These are phyloP conservation scores for Leptonema lineaticorne DNA, from an alignment of 1,140 invertebrate species.

Conservation along the genomic window DNA sequence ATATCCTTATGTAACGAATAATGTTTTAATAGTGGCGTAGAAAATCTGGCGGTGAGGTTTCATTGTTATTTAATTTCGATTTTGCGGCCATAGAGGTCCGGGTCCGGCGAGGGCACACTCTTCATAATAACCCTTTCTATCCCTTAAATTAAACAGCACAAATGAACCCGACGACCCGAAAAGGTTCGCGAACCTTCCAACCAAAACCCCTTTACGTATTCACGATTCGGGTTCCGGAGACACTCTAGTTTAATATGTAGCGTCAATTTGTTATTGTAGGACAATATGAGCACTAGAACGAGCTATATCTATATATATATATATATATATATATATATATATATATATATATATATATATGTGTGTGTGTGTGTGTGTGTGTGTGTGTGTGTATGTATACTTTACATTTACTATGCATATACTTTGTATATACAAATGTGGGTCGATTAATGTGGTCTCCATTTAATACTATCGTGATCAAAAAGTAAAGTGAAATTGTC, in stretches of 20 bases:
- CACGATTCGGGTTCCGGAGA: conserved; percentile 7
- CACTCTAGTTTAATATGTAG: conserved; percentile 32
- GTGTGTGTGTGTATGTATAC: too few species aligned
- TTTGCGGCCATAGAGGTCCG: not conserved
- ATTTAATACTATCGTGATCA: too few species aligned
- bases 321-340: too few species aligned
- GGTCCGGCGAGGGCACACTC: not conserved
- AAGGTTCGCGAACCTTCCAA: not conserved
- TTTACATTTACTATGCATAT: too few species aligned
- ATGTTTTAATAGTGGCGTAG: too few species aligned
- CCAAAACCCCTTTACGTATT: not conserved
- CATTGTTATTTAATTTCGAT: not conserved
- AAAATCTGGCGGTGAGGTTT: too few species aligned
- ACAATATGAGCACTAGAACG: conserved; percentile 29
- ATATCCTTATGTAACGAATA: not conserved
- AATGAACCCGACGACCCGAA: conserved; percentile 12
- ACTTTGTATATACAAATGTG: too few species aligned
- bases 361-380: too few species aligned
- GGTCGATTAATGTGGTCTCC: too few species aligned
- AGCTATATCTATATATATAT: too few species aligned
- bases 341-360: too few species aligned
- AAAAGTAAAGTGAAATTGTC: too few species aligned
- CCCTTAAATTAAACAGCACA: conserved; percentile 22
- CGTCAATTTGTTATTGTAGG: conserved; percentile 40
- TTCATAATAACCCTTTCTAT: conserved; percentile 14